Conservation (phyloP, 2,113 vertebrate genomes). For the Scolopax mira region DNA sequence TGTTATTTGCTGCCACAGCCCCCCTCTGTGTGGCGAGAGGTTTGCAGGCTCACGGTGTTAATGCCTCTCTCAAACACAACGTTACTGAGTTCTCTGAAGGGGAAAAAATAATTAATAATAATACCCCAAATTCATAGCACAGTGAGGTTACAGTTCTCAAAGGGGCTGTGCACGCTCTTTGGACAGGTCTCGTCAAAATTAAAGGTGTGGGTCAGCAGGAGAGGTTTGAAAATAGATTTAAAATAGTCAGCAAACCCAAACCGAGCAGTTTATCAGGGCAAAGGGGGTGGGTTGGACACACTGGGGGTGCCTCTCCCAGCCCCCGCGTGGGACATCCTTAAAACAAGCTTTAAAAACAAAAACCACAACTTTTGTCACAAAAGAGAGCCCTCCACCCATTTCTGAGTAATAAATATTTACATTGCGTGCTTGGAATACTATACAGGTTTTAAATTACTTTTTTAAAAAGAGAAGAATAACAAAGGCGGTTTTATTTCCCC, state of each 20-base stretch:
- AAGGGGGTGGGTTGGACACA: slow-evolving; percentile 60
- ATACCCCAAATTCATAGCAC: not conserved
- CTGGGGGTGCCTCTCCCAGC: slow-evolving; percentile 58
- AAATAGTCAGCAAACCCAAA: not conserved
- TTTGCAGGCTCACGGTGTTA: not conserved
- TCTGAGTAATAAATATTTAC: slow-evolving; percentile 79
- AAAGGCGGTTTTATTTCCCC: not conserved
- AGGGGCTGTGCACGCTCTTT: not conserved
- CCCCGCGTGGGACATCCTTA: slow-evolving; percentile 39
- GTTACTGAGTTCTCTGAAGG: not conserved
- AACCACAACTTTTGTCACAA: slow-evolving; percentile 31
- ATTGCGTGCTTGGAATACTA: slow-evolving; percentile 76
- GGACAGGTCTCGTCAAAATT: not conserved
- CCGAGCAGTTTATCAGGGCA: not conserved
- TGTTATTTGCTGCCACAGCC: no score
- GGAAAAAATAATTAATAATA: not conserved
- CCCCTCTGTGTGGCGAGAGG: not conserved
- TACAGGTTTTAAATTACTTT: slow-evolving; percentile 78
- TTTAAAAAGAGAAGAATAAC: slow-evolving; percentile 58
- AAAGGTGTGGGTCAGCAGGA: not conserved
- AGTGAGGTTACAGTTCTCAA: not conserved
- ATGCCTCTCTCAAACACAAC: not conserved
- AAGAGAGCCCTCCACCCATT: slow-evolving; percentile 57
- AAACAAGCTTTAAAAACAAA: slow-evolving; percentile 61
- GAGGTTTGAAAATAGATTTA: not conserved